Percentiles rank a stretch among this genome's conserved stretches.
phyloP scores from a whole-genome alignment of 2,797 vertebrate genomes.

The Onychomys torridus region DNA sequence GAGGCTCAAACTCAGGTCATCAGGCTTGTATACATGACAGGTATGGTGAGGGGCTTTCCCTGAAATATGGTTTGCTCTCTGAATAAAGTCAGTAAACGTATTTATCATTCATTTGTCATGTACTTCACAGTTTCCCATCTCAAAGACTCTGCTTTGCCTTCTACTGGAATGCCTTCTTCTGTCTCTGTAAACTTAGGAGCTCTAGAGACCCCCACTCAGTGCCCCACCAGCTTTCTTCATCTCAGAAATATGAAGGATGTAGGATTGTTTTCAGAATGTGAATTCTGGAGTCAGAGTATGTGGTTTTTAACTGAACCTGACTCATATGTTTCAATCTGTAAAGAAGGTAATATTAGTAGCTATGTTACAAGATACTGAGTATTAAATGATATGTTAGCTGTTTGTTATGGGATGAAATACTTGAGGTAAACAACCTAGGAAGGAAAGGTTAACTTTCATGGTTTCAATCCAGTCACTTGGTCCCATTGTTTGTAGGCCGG shows the following conservation, averaged over 20 bases:
- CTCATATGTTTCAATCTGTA: background rate
- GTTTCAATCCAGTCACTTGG: background rate
- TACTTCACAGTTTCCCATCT: slow-evolving; percentile 21
- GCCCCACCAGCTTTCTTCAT: background rate
- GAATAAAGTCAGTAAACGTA: slow-evolving; percentile 24
- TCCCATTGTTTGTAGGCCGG: background rate
- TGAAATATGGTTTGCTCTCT: background rate
- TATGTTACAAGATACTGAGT: background rate
- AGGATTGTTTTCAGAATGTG: slow-evolving; percentile 45
- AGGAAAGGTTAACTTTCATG: background rate
- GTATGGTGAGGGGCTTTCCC: background rate
- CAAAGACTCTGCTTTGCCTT: background rate
- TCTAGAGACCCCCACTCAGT: background rate
- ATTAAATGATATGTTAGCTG: background rate
- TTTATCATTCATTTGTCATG: background rate
- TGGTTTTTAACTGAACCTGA: slow-evolving; percentile 37
- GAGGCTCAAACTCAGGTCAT: background rate
- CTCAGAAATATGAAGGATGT: background rate
- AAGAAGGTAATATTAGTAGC: background rate
- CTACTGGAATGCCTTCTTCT: background rate
- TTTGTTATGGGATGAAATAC: background rate
- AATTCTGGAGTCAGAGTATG: background rate
- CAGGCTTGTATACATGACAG: background rate
- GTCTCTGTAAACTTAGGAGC: slow-evolving; percentile 12
- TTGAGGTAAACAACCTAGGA: background rate